phyloP scores from a whole-genome alignment of 2,888 invertebrate species.

The Melipona bicolor region DNA sequence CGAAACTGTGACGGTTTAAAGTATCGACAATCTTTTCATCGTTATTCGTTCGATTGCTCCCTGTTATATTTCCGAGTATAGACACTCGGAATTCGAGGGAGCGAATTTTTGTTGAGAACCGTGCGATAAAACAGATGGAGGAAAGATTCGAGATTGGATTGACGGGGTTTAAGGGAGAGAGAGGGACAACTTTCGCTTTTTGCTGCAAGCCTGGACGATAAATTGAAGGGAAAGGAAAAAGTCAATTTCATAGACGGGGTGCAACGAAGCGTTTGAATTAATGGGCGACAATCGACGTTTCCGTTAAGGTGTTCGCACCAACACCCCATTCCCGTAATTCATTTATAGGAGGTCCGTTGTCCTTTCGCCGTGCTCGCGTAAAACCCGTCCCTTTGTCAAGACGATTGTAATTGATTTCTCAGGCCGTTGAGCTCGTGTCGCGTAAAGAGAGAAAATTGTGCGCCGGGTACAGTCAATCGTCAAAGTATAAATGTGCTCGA shows the following conservation, averaged over 20 bases:
- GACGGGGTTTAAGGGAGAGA: background rate
- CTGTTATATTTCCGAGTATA: too few species aligned
- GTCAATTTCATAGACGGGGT: conserved; percentile 34
- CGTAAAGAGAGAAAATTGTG: conserved; percentile 19
- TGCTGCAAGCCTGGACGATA: conserved; percentile 9
- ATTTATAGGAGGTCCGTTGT: conserved; percentile 47
- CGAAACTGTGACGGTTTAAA: too few species aligned
- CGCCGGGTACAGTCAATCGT: background rate
- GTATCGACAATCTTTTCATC: too few species aligned
- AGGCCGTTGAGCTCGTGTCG: background rate
- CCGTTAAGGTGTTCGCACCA: conserved; percentile 31
- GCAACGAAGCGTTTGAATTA: conserved; percentile 62
- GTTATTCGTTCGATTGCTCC: too few species aligned
- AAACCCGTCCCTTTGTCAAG: conserved; percentile 16
- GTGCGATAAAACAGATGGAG: too few species aligned
- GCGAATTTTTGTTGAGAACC: background rate
- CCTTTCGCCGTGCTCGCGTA: conserved; percentile 12
- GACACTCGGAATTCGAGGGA: too few species aligned
- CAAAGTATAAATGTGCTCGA: too few species aligned
- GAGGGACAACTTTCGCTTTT: conserved; percentile 15
- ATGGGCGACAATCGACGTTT: conserved; percentile 59
- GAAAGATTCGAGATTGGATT: background rate
- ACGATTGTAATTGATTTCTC: conserved; percentile 46
- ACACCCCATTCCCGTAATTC: conserved; percentile 54
- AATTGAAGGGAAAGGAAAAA: conserved; percentile 42